Conservation (phyloP, 2,888 invertebrate species). For the Nephrotoma flavescens region DNA sequence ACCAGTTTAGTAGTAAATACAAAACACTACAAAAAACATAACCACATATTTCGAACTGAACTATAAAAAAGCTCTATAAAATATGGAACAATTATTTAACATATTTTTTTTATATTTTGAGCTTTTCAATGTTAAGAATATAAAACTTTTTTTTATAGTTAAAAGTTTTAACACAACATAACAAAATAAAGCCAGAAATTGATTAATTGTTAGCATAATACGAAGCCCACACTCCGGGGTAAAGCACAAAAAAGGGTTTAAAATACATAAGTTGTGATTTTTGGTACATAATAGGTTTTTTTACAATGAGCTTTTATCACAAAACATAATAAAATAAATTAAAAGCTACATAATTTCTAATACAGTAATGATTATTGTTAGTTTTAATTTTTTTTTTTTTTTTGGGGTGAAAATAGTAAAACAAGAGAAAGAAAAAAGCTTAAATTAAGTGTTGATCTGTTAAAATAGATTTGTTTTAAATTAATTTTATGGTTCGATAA, state of each 20-base stretch:
- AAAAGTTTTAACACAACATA: background rate
- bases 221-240: background rate
- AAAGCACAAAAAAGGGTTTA: background rate
- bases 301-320: background rate
- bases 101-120: background rate
- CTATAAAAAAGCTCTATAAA: background rate
- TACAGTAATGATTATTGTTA: background rate
- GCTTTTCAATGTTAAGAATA: background rate
- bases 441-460: background rate
- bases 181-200: background rate
- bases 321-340: background rate
- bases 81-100: background rate
- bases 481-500: background rate
- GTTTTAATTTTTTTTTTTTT: background rate
- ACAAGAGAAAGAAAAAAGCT: background rate
- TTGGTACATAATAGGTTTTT: background rate
- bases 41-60: background rate
- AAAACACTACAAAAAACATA: background rate
- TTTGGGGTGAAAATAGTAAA: background rate
- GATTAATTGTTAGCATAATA: background rate
- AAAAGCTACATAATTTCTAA: background rate
- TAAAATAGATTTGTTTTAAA: background rate
- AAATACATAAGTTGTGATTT: background rate
- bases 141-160: background rate
- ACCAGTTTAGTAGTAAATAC: background rate